Evolutionary conservation across 2,797 vertebrate genomes (phyloP).

Genomic region (Aselliscus stoliczkanus): DNA sequence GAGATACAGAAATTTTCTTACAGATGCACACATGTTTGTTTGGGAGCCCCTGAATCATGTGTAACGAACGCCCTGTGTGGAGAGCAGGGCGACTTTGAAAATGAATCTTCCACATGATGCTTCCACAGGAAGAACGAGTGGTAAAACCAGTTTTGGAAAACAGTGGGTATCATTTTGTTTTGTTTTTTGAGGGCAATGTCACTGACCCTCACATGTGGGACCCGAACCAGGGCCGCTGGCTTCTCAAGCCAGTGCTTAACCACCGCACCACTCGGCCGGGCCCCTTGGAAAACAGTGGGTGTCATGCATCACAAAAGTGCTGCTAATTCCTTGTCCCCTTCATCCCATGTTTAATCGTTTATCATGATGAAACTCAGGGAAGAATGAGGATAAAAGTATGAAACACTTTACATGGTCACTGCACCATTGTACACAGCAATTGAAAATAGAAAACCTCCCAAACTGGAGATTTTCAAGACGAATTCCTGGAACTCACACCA

Average conservation of each 20-base stretch:
- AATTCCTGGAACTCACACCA: background rate
- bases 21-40: accelerated
- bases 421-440: background rate
- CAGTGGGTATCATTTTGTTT: background rate
- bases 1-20: background rate
- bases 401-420: background rate
- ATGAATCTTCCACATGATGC: accelerated
- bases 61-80: accelerated
- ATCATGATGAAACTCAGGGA: background rate
- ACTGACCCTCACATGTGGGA: no score
- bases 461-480: background rate
- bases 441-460: background rate
- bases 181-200: no score
- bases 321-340: background rate
- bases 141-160: background rate
- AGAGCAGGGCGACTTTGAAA: background rate
- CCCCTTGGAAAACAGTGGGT: background rate
- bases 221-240: no score
- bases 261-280: no score
- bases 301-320: background rate
- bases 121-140: background rate
- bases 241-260: no score
- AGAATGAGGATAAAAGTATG: accelerated
- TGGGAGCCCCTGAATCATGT: background rate
- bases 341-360: background rate